Base-by-base conservation (phyloP, 2,888 invertebrate genomes). In the Xiphydria camelus region DNA sequence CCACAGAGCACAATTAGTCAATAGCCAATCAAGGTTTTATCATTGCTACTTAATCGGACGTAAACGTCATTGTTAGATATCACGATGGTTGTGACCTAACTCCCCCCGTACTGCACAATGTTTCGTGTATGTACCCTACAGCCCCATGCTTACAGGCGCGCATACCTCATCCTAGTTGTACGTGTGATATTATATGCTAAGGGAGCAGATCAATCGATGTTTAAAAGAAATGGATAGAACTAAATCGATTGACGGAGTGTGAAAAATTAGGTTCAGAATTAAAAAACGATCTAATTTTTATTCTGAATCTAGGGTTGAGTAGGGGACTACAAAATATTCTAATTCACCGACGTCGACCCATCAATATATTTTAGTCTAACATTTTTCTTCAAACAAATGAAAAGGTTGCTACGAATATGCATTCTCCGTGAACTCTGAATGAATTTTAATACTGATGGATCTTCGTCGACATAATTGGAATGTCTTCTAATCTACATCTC, bases 81-180 rank as follows among this genome's bases (percentile, higher is more conserved):
- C 61, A 60, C 61, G 54, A 48, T 49, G 54, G 62, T 58, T 49
- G 57, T 55, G 61, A 60, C 51, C 54, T 29, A 19, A 21, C 31
- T 47, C 29, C 38, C 41, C 36, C 40, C 33, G 45, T 63, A 55
- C 59, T 62, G 59, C 60, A 59, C 59, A 57, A 56, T 63, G 58
- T 56, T 58, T 62, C 58, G 55, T 41, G 40, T 12, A 40, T 31
- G 34, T 39, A 26, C n/a, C 26, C 26, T 26, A 26, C 26, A 26
- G 26, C 26, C 26, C 51, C 71, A 70, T 70, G 72, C 72, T 69
- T 58, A 59, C 60, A 63, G 61, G 46, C 58, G 45, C 54, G 57
- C 61, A 61, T 56, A 55, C 51, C 53, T 59, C 57, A 45, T 55
- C 55, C 49, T 43, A 46, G 18, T 15, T 29, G 20, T 14, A 5